These are phyloP conservation scores for Andinoacara biseriatus DNA, from an alignment of 2,113 vertebrate species.

Conservation along the genomic window DNA sequence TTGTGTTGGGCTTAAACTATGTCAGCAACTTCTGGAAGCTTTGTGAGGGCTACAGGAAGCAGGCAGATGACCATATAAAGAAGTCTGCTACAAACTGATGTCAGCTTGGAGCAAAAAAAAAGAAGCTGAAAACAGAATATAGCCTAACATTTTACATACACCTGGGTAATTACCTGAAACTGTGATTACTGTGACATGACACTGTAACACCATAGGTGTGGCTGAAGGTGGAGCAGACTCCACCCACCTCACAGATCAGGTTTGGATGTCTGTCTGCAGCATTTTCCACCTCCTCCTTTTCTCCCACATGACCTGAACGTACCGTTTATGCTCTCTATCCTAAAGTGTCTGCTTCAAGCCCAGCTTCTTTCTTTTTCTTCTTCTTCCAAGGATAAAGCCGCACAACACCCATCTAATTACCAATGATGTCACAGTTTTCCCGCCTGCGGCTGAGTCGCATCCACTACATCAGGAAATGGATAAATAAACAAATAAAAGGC, in stretches of 20 bases:
- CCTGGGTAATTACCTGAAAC: too few species aligned
- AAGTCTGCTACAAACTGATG: too few species aligned
- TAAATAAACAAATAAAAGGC: rapidly evolving
- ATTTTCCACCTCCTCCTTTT: not conserved
- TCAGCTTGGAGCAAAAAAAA: too few species aligned
- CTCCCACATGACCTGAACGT: not conserved
- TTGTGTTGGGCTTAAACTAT: not conserved
- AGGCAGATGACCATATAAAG: not conserved
- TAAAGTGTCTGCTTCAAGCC: not conserved
- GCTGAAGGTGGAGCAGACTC: too few species aligned
- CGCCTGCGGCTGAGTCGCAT: constrained; percentile 7
- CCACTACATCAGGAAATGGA: not conserved
- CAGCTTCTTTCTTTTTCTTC: not conserved
- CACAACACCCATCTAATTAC: constrained; percentile 15
- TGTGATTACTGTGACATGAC: too few species aligned
- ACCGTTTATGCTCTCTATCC: not conserved
- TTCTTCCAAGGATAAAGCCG: not conserved
- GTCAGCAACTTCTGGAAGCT: not conserved
- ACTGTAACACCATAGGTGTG: too few species aligned
- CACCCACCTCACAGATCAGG: too few species aligned
- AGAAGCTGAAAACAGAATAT: too few species aligned
- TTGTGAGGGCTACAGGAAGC: not conserved
- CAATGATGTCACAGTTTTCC: constrained; percentile 23
- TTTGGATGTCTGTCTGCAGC: too few species aligned
- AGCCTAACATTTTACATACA: too few species aligned